phyloP scores from a whole-genome alignment of 2,113 vertebrate genomes.

The rat (Rattus norvegicus) region DNA sequence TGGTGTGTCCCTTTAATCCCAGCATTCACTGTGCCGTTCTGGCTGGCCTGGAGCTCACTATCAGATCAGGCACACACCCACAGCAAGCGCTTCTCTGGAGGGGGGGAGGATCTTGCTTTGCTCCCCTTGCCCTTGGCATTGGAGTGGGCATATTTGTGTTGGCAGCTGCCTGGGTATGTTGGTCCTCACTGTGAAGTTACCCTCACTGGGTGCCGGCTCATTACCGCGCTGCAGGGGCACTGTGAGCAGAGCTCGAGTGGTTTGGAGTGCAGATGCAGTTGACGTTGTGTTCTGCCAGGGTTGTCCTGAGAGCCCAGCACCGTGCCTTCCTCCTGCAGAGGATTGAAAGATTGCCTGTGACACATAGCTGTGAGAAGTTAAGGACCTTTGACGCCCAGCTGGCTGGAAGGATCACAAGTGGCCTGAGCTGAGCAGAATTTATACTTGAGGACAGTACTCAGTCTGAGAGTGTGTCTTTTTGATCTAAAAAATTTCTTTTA shows the following conservation, averaged over 20 bases:
- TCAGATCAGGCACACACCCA: background rate
- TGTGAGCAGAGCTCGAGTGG: rapidly evolving
- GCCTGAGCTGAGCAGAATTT: background rate
- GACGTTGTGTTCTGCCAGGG: background rate
- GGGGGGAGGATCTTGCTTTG: background rate
- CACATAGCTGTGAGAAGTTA: background rate
- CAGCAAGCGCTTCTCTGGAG: background rate
- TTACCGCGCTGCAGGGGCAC: rapidly evolving
- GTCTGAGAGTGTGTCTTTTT: background rate
- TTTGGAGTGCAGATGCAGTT: background rate
- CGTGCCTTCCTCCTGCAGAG: rapidly evolving
- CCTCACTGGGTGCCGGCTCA: background rate
- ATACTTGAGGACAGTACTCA: background rate
- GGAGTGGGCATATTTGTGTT: background rate
- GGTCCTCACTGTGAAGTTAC: background rate
- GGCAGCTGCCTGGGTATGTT: background rate
- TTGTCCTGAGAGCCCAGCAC: background rate
- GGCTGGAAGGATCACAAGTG: background rate
- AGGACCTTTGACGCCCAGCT: background rate
- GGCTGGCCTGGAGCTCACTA: background rate
- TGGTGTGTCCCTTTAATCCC: background rate
- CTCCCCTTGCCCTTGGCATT: too few relatives aligned
- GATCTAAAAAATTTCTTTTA: too few relatives aligned
- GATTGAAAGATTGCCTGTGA: background rate
- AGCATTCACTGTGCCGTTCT: background rate